Percentiles rank a stretch among this genome's conserved stretches.
Evolutionary conservation across 2,797 vertebrate genomes (phyloP).

Genomic region (Sebastes cheni): DNA sequence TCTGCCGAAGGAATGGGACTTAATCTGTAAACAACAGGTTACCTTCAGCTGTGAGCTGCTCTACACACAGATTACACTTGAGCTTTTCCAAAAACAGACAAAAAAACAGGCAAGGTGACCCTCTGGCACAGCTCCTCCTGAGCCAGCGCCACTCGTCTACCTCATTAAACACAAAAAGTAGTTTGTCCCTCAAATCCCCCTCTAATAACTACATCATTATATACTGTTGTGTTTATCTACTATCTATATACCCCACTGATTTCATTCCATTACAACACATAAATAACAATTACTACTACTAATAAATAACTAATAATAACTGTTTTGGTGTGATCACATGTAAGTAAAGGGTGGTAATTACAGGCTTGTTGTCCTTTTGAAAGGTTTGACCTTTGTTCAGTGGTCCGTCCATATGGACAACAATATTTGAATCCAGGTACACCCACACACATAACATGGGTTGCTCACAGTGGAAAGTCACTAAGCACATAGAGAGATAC

Average conservation of each 20-base stretch:
- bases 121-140: slow-evolving; percentile 14
- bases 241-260: not conserved
- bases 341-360: not conserved
- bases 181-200: not conserved
- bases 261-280: not conserved
- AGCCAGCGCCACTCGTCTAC: not conserved
- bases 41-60: slow-evolving; percentile 63
- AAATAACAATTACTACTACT: not conserved
- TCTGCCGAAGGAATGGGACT: slow-evolving; percentile 41
- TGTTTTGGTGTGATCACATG: not conserved
- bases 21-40: slow-evolving; percentile 73
- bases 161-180: not conserved
- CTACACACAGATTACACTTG: slow-evolving; percentile 50
- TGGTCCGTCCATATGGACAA: not conserved
- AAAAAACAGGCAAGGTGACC: slow-evolving; percentile 32
- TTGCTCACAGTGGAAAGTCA: not conserved
- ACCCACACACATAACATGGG: not conserved
- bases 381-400: not conserved
- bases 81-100: slow-evolving; percentile 45
- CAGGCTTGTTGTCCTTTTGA: not conserved
- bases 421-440: not conserved
- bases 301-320: not conserved
- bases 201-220: not conserved
- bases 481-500: not conserved
- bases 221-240: not conserved